phyloP scores from a whole-genome alignment of 30 jellyfish, hydroid and myxozoan species.

The Pseudorhiza aurosa region DNA sequence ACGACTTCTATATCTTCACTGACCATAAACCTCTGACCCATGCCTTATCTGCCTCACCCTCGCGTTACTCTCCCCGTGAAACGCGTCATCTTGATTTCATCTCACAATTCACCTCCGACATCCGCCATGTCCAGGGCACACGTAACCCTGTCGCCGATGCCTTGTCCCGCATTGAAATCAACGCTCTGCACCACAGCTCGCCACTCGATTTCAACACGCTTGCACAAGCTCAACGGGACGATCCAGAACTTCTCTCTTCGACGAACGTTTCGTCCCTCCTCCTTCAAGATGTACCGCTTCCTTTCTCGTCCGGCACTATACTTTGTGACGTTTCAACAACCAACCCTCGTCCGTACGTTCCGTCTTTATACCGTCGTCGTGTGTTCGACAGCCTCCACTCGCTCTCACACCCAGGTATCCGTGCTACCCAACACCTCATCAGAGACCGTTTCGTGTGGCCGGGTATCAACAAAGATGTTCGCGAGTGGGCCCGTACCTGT shows the following conservation, averaged over 20 bases:
- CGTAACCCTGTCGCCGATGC: conserved; percentile 42
- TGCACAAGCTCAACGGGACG: conserved; percentile 40
- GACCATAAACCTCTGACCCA: conserved; percentile 33
- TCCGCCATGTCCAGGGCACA: conserved; percentile 5
- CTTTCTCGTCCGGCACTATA: conserved; percentile 16
- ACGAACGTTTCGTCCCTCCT: conserved; percentile 11
- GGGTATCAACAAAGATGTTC: conserved; percentile 45
- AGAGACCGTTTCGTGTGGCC: conserved; percentile 49
- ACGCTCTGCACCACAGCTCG: neutral
- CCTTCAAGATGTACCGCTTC: conserved; percentile 19
- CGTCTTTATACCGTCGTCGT: conserved; percentile 8
- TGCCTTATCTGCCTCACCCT: conserved; percentile 25
- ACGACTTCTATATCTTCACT: conserved; percentile 27
- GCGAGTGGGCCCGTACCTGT: conserved; percentile 45
- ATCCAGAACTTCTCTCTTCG: conserved; percentile 3
- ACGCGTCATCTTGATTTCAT: conserved; percentile 41
- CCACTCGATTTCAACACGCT: conserved; percentile 21
- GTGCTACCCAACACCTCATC: conserved; percentile 28
- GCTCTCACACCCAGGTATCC: conserved; percentile 29
- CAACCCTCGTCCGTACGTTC: conserved; percentile 53
- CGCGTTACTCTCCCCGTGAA: conserved; percentile 41
- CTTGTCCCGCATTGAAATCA: neutral
- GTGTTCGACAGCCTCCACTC: conserved; percentile 25
- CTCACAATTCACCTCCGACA: conserved; percentile 3
- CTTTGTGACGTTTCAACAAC: conserved; percentile 33